Evolutionary conservation across 2,888 invertebrate species (phyloP), one percentile per base, ranked within the genome.

Genomic region (Achlya flavicornis): DNA sequence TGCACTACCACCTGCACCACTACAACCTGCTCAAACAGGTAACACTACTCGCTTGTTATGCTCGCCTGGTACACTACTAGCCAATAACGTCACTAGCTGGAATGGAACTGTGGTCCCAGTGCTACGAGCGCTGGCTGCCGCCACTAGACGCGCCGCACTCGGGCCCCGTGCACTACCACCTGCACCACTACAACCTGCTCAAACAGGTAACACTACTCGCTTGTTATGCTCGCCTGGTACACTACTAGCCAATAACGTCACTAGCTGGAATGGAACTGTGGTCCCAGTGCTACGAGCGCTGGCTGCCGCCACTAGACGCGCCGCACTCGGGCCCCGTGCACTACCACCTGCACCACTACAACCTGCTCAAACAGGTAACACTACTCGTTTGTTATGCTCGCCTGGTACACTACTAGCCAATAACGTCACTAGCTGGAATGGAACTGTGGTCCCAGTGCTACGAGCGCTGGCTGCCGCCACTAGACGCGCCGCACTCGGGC

Each of bases 401-500:
- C n/a, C n/a, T n/a, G n/a, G n/a, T n/a, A n/a, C n/a, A n/a, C n/a
- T n/a, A n/a, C n/a, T n/a, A 89, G 71, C 96, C 96, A 3, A 83
- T 94, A 76, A 87, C 86, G 67, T 90, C 91, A 0, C 91, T 96
- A 95, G 69, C 91, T 88, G 93, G 93, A 64, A 85, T 97, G 74
- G 96, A 96, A 69, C 87, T 98, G 58, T 98, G 98, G 98, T 94
- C 96, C 65, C 97, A 97, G 87, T 98, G 98, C 91, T 98, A 98
- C 91, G 97, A 97, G 84, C 96, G 98, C 38, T 98, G 98, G 97
- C 94, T 98, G 80, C 96, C 96, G 26, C 96, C 97, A 26, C 94
- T 98, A 7, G 97, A 98, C 89, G 96, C 97, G 67, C 93, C 94
- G 19, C 95, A 95, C 71, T 96, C 97, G 14, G 97, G 97, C 0